Evolutionary conservation across 2,113 vertebrate genomes (phyloP).

Genomic region (Guaruba guarouba): DNA sequence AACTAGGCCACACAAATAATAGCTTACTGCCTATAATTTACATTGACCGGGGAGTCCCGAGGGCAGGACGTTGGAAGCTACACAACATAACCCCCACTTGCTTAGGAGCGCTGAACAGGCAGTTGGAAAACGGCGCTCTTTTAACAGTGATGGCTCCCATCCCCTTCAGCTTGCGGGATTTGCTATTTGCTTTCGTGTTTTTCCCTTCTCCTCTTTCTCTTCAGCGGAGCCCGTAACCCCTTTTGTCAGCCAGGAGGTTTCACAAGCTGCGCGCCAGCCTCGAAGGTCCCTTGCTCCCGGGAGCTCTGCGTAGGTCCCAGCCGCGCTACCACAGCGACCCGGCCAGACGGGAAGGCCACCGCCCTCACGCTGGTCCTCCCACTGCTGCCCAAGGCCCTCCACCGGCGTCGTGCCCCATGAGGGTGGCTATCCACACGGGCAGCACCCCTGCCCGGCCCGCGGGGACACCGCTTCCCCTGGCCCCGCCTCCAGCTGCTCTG

Average conservation of each 20-base stretch:
- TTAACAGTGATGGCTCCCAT: neutral
- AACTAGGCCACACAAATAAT: neutral
- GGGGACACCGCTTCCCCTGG: neutral
- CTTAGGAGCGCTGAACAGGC: accelerated
- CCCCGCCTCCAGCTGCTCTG: neutral
- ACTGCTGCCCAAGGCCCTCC: no score
- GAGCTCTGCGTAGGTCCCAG: no score
- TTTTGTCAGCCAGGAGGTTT: accelerated
- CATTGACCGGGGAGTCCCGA: accelerated
- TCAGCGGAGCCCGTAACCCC: accelerated
- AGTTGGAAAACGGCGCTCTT: accelerated
- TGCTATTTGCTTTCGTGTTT: no score
- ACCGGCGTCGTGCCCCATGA: accelerated
- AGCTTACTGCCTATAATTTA: neutral
- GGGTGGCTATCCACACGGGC: accelerated
- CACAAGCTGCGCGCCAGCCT: neutral
- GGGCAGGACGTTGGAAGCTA: neutral
- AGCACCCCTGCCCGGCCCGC: accelerated
- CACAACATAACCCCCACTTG: accelerated
- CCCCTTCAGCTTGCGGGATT: no score
- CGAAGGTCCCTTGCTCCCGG: no score
- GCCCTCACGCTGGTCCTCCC: no score
- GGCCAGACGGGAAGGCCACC: accelerated
- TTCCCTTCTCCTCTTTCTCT: accelerated
- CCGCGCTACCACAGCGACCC: accelerated